Evolutionary conservation across 2,113 vertebrate species (phyloP).

Genomic region (Gambusia holbrooki): DNA sequence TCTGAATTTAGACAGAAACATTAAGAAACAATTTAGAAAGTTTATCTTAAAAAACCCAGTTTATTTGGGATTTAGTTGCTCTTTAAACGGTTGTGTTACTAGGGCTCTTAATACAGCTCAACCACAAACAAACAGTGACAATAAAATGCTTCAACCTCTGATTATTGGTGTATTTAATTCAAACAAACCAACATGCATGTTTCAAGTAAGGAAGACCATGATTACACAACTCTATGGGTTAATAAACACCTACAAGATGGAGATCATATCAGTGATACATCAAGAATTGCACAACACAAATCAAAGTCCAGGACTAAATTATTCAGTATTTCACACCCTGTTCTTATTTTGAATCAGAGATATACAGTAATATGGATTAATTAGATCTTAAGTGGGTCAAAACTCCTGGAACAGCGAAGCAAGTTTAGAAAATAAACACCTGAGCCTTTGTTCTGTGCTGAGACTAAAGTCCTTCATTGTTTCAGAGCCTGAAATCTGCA

Average conservation of each 20-base stretch:
- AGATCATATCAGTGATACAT: not conserved
- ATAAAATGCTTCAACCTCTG: too few species aligned
- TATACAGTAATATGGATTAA: not conserved
- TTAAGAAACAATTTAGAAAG: too few species aligned
- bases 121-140: too few species aligned
- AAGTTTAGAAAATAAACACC: not conserved
- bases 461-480: not conserved
- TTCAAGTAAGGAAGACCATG: too few species aligned
- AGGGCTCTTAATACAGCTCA: too few species aligned
- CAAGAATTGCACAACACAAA: slow-evolving; percentile 4
- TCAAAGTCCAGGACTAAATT: slow-evolving; percentile 30
- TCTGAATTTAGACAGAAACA: too few species aligned
- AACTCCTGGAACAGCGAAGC: not conserved
- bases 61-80: too few species aligned
- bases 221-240: not conserved
- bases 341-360: not conserved
- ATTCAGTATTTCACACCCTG: not conserved
- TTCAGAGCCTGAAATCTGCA: not conserved
- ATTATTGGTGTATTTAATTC: too few species aligned
- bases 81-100: too few species aligned
- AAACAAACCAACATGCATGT: too few species aligned
- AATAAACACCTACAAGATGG: not conserved
- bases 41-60: too few species aligned
- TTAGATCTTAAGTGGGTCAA: not conserved
- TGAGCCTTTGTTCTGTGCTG: not conserved